Evolutionary conservation across 2,113 vertebrate species (phyloP).

Genomic region (Sylvilagus bachmani): DNA sequence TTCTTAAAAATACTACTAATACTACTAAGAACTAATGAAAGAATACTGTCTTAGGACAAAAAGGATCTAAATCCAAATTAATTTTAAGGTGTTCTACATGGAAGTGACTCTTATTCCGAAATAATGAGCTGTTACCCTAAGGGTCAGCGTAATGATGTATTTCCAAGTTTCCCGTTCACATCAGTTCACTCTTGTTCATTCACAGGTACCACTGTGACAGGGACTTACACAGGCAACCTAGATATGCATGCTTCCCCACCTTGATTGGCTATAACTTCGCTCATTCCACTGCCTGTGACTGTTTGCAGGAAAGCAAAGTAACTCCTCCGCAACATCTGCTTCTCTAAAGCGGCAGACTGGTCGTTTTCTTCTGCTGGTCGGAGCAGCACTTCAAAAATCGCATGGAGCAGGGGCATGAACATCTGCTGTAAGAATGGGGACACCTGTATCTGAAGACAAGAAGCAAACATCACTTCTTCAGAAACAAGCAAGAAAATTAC

Average conservation of each 20-base stretch:
- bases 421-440: constrained; percentile 98
- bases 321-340: constrained; percentile 97
- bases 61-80: background rate
- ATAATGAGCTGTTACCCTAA: background rate
- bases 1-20: background rate
- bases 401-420: constrained; percentile 97
- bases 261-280: constrained; percentile 97
- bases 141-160: background rate
- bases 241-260: constrained; percentile 86
- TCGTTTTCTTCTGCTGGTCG: constrained; percentile 98
- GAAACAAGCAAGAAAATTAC: constrained; percentile 20
- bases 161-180: background rate
- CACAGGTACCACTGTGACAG: background rate
- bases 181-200: background rate
- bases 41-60: constrained; percentile 14
- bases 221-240: background rate
- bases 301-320: constrained; percentile 98
- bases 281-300: constrained; percentile 96
- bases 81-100: background rate
- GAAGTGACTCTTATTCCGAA: background rate
- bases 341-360: constrained; percentile 97
- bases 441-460: constrained; percentile 92
- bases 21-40: background rate
- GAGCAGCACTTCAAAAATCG: constrained; percentile 96
- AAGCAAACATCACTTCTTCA: constrained; percentile 35